These are phyloP conservation scores for Rhinolophus ferrumequinum DNA, from an alignment of 2,113 vertebrate species.

Conservation along the genomic window DNA sequence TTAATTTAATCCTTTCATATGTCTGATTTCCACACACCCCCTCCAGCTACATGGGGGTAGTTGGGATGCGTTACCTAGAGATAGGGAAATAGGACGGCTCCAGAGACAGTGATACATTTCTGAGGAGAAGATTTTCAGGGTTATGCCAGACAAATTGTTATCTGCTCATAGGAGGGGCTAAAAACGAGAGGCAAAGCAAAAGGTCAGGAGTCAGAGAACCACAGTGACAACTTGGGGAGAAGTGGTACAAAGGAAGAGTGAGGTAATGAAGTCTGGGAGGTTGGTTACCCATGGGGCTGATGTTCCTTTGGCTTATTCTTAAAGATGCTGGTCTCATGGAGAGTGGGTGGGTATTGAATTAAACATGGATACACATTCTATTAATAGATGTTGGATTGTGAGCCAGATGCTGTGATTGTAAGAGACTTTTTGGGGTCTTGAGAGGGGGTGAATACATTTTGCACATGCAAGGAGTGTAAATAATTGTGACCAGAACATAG, in stretches of 20 bases:
- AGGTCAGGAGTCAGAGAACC: background rate
- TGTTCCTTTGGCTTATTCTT: background rate
- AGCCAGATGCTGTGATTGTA: background rate
- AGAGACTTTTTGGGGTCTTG: background rate
- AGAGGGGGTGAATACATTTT: background rate
- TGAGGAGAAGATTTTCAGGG: background rate
- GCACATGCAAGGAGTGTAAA: background rate
- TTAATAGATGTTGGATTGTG: background rate
- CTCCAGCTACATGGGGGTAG: background rate
- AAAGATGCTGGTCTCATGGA: background rate
- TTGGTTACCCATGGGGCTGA: background rate
- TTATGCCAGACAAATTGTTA: background rate
- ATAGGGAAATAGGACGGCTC: background rate
- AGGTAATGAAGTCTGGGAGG: background rate
- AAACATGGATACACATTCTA: background rate
- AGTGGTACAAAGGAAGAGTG: background rate
- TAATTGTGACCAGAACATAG: background rate
- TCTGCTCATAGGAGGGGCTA: background rate
- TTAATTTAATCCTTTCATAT: background rate
- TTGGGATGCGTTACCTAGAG: background rate
- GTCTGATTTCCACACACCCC: background rate
- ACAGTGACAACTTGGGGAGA: background rate
- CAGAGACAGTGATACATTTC: background rate
- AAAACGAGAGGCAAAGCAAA: background rate
- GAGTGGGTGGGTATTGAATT: background rate